Evolutionary conservation across 2,888 invertebrate genomes (phyloP), one percentile per base, ranked within the genome.

Genomic region (Atherix ibis): DNA sequence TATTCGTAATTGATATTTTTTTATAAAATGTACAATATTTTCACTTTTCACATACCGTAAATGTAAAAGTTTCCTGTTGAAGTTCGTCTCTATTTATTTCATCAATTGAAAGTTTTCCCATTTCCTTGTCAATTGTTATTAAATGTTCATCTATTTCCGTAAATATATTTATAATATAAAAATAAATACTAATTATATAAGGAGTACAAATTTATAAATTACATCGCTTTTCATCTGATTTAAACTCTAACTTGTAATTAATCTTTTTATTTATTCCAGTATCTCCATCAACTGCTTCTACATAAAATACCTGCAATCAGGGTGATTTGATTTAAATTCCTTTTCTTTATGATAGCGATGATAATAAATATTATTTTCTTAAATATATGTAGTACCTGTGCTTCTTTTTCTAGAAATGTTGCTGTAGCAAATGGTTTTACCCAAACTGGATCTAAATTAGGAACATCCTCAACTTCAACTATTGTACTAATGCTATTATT

Each of bases 221-320:
- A 17, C 18, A 31, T 25, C 14, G 18, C 30, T 26, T 27, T n/a
- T 37, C 18, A 29, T 52, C 52, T 32, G 54, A 54, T 4, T 44
- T 49, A 3, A 56, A 60, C 33, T 56, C 52, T 3, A 73, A 50
- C 22, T 51, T 51, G 46, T 73, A 74, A 40, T 59, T 50, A 29
- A 75, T 71, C 3, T 55, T 49, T 37, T 61, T 64, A 44, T 70
- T 56, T 34, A 75, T 64, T 17, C 66, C 68, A 2, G 68, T 65
- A 51, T 76, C 75, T 2, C 73, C 75, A 46, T 76, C 75, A 14
- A 68, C 64, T 4, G 75, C 75, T 15, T 52, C 47, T 2, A 73
- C 63, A 3, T 44, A 44, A 48, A 71, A 70, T 25, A 24, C 35
- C 55, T 55, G 25, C 5, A 37, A 37, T n/a, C n/a, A n/a, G n/a